Percentiles rank a stretch among this genome's conserved stretches.
These are phyloP conservation scores for Chaetodon trifascialis DNA, from an alignment of 2,113 vertebrate genomes.

Conservation along the genomic window DNA sequence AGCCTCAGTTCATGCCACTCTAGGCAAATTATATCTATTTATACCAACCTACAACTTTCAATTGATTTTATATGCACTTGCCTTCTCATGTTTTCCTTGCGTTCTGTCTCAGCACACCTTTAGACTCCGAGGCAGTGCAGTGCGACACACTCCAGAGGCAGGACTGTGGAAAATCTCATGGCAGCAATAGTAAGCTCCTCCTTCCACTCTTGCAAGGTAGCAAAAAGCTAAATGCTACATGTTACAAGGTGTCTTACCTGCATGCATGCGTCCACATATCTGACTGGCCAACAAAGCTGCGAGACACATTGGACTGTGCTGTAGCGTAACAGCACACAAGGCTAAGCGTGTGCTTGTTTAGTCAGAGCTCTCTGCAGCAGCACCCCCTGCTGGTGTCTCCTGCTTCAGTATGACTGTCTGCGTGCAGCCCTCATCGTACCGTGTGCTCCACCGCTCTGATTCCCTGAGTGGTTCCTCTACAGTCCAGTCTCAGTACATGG, in stretches of 20 bases:
- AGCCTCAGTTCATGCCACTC: neutral
- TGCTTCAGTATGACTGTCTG: neutral
- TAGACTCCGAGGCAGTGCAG: neutral
- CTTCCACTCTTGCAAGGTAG: neutral
- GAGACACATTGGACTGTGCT: neutral
- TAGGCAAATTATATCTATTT: no score
- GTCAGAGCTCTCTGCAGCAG: neutral
- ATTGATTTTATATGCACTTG: neutral
- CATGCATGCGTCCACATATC: neutral
- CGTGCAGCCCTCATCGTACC: neutral
- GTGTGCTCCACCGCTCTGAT: neutral
- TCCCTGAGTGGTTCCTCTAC: conserved; percentile 63
- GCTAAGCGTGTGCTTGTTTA: neutral
- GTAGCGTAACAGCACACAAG: neutral
- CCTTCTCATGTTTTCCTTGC: neutral
- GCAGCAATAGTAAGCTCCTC: neutral
- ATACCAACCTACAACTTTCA: neutral
- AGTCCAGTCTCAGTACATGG: conserved; percentile 75
- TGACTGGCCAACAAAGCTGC: neutral
- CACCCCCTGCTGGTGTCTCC: neutral
- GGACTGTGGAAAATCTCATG: neutral
- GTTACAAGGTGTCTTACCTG: neutral
- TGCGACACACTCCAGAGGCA: neutral
- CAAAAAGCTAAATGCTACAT: neutral
- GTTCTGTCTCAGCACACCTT: neutral